Evolutionary conservation across 2,888 invertebrate species (phyloP), one percentile per base, ranked within the genome.

Genomic region (Aphidoletes aphidimyza): DNA sequence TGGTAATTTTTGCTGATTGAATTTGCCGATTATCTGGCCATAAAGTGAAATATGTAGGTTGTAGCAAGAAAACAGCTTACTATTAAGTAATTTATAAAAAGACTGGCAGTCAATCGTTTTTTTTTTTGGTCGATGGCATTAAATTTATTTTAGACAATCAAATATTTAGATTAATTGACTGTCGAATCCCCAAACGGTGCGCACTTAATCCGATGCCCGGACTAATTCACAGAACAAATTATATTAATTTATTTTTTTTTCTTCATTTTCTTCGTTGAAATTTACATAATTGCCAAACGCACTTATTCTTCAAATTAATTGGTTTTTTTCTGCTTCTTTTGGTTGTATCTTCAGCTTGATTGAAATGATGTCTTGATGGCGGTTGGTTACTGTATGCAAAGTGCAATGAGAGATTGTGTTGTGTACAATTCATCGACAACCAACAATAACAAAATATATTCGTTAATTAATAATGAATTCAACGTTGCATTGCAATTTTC

Each of bases 391-490:
- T 8, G 39, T 39, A 39, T 11, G 11, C 39, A 47, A 9, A 47
- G 17, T 54, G 54, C 54, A 54, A 5, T 22, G 22, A 22, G 54
- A 8, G 3, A 1, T n/a, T 54, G 3, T 2, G 8, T 5, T 3
- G 54, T n/a, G 5, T 11, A 26, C 54, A 3, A 26, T 26, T 11
- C 22, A 54, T 3, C 5, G 22, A 54, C 54, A 54, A 5, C n/a
- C 69, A 69, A n/a, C 30, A 30, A 30, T 11, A 26, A 54, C 54
- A 54, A 69, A 69, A 69, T 42, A 69, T 69, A 69, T 69, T 69
- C 69, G 34, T 69, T 69, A 69, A 69, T 69, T 69, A 69, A 69
- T 69, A 69, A 69, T 69, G 69, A 69, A 69, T 69, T 69, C 69
- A 69, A 14, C 17, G 69, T 30, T 14, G 69, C 69, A 69, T 1